Evolutionary conservation across 2,888 invertebrate genomes (phyloP), one percentile per base, ranked within the genome.

Genomic region (Andrena bicolor): DNA sequence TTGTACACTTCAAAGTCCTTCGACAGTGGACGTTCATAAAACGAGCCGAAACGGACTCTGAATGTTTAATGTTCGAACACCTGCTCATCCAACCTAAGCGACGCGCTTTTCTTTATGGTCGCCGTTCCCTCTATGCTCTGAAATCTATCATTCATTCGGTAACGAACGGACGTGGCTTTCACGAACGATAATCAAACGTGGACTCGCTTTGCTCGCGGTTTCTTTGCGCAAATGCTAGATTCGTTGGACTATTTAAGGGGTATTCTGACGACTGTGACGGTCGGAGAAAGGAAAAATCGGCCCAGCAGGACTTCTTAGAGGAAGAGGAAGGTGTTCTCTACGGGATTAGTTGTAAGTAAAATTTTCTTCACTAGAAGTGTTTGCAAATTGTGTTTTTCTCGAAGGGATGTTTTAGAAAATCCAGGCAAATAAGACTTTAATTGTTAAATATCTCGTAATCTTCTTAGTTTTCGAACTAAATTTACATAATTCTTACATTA

Each of bases 1-100:
- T 82, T 86, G 83, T 85, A 76, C 76, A 65, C 74, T 85, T 86
- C 85, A 84, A 88, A 88, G 85, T 85, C 80, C 74, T 75, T 16
- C 61, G 63, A 8, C 71, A 53, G 51, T 74, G 77, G 51, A 71
- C 81, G 73, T 53, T 73, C 80, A 68, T 28, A 63, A 64, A 82
- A 81, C 70, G 75, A 80, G 23, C 65, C 74, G 83, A 86, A 87
- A 90, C 76, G 71, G 71, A 82, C 81, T 64, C 80, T 80, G 85
- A 88, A 89, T 89, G 83, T 86, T 89, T 89, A 88, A 89, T 84
- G 84, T 56, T 58, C 76, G 78, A 79, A 81, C 76, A 81, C 80
- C 71, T 82, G 68, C 68, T 13, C 56, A 20, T 81, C 72, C 65
- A 13, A 56, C 53, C 68, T 28, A 53, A 8, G 32, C 53, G 76